Evolutionary conservation across 1,140 invertebrate genomes (phyloP).

Genomic region (Nasonia vitripennis): DNA sequence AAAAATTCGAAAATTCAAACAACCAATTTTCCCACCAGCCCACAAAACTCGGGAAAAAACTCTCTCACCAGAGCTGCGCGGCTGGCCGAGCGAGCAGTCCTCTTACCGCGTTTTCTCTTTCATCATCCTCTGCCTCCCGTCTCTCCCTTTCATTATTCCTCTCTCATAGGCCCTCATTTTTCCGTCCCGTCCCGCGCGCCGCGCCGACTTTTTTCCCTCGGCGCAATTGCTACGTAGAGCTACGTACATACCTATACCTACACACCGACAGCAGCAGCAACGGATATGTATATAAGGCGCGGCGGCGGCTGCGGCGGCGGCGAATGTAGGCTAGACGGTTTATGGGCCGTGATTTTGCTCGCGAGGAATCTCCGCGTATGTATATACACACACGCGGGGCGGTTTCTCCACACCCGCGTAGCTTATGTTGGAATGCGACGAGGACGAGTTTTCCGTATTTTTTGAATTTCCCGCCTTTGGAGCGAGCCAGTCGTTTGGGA

Average conservation of each 20-base stretch:
- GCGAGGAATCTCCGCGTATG: background rate
- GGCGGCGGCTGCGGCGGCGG: background rate
- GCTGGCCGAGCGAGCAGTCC: background rate
- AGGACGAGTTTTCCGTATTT: background rate
- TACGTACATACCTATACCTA: background rate
- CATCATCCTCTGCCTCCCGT: constrained; percentile 15
- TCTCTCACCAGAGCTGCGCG: background rate
- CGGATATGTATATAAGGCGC: background rate
- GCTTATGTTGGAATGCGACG: background rate
- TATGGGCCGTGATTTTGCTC: constrained; percentile 47
- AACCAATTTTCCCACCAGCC: too few species aligned
- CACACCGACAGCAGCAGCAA: background rate
- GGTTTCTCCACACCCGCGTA: background rate
- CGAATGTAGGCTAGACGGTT: constrained; percentile 49
- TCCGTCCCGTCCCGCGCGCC: background rate
- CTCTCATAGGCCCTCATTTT: constrained; percentile 22
- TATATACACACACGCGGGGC: background rate
- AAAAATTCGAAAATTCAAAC: background rate
- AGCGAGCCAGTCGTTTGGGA: too few species aligned
- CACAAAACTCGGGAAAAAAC: background rate
- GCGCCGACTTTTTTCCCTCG: background rate
- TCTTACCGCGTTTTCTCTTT: constrained; percentile 26
- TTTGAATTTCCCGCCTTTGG: too few species aligned
- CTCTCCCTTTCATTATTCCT: constrained; percentile 26
- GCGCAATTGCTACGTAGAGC: background rate